Conservation (phyloP, 1,140 invertebrate species). For the Heliconius nattereri region DNA sequence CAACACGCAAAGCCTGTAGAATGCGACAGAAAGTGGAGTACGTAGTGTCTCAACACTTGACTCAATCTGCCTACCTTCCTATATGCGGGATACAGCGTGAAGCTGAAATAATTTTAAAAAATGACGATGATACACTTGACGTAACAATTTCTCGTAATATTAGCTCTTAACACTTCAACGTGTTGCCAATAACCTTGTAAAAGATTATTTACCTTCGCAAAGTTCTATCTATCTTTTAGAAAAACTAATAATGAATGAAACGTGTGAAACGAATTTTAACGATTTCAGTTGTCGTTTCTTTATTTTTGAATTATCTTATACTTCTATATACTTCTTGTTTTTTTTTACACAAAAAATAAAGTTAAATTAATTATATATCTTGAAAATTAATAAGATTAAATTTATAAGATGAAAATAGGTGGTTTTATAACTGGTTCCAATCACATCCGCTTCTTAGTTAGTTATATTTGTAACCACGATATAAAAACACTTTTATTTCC, state of each 20-base stretch:
- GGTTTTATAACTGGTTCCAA: not conserved
- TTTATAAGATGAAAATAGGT: not conserved
- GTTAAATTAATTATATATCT: not conserved
- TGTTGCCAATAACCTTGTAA: not conserved
- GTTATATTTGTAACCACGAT: not conserved
- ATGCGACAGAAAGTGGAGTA: no score
- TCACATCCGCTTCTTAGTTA: not conserved
- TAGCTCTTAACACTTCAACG: not conserved
- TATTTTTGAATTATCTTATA: not conserved
- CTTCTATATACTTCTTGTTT: not conserved
- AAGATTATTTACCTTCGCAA: constrained; percentile 12
- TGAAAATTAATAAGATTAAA: not conserved
- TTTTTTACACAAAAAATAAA: not conserved
- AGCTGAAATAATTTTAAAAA: no score
- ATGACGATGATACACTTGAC: not conserved
- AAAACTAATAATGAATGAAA: constrained; percentile 2
- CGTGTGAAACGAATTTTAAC: constrained; percentile 6
- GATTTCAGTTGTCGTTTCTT: not conserved
- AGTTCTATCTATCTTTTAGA: not conserved
- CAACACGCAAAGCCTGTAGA: no score
- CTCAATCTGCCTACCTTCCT: no score
- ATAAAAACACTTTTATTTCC: not conserved
- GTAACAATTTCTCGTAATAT: not conserved
- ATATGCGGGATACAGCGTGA: no score
- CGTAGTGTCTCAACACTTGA: no score